Percentiles rank a stretch among this genome's conserved stretches.
These are phyloP conservation scores for Orthosia gracilis DNA, from an alignment of 2,888 invertebrate species.

Conservation along the genomic window DNA sequence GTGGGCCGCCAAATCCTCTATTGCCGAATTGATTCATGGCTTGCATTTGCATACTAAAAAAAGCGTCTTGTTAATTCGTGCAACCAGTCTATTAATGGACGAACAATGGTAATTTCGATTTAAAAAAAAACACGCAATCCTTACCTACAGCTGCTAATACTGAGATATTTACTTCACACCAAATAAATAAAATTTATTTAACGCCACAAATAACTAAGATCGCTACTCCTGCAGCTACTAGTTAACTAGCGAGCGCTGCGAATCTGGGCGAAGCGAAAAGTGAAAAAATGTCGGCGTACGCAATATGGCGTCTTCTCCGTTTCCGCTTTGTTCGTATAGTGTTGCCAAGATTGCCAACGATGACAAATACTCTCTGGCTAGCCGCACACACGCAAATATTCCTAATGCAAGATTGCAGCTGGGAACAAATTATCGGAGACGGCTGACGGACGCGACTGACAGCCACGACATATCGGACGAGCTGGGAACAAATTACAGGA, in stretches of 20 bases:
- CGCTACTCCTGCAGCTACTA: not conserved
- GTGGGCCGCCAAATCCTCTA: slow-evolving; percentile 88
- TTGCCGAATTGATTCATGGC: slow-evolving; percentile 87
- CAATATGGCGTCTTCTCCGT: slow-evolving; percentile 36
- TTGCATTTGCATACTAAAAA: slow-evolving; percentile 84
- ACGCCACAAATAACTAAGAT: not conserved
- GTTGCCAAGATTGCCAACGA: not conserved
- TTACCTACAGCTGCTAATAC: slow-evolving; percentile 43
- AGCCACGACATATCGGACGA: no score
- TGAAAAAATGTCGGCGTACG: slow-evolving; percentile 11
- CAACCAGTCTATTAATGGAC: slow-evolving; percentile 16
- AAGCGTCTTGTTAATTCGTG: slow-evolving; percentile 19
- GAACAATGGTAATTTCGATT: not conserved
- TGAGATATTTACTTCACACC: slow-evolving; percentile 5
- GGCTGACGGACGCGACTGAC: no score
- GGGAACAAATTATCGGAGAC: no score
- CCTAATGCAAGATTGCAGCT: no score
- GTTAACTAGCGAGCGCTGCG: slow-evolving; percentile 4
- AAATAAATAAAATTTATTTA: not conserved
- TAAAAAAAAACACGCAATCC: slow-evolving; percentile 10
- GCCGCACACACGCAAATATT: no score
- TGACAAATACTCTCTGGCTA: not conserved
- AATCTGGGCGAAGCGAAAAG: not conserved
- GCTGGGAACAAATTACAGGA: no score
- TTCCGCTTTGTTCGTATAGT: slow-evolving; percentile 26